A percentile compares a stretch with the other conserved stretches of the same genome.
Evolutionary conservation across 2,888 invertebrate species (phyloP).

Genomic region (Stratiomys singularior): DNA sequence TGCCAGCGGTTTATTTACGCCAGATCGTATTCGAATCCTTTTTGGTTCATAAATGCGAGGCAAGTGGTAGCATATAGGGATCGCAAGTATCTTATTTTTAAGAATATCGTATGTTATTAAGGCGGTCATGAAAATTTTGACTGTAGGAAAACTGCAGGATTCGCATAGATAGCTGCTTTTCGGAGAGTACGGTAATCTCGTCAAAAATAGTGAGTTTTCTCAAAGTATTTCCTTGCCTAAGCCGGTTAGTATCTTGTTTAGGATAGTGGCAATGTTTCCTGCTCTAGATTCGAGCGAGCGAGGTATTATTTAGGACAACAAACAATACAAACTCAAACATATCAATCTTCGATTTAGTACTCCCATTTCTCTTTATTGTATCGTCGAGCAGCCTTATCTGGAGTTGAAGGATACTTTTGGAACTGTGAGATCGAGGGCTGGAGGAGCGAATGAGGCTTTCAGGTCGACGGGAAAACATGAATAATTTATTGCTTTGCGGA

Average conservation of each 20-base stretch:
- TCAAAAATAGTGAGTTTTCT: neutral
- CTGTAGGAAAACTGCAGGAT: neutral
- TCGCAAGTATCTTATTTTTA: slow-evolving; percentile 23
- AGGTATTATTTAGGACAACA: no score
- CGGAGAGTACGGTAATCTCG: neutral
- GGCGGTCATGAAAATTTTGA: slow-evolving; percentile 10
- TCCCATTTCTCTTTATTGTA: neutral
- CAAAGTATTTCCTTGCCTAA: no score
- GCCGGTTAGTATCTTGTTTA: no score
- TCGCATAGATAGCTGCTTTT: neutral
- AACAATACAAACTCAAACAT: no score
- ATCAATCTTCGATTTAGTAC: neutral
- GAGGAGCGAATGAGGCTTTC: neutral
- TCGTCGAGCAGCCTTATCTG: neutral
- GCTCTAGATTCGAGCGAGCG: no score
- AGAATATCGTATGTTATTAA: slow-evolving; percentile 22
- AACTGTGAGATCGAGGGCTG: neutral
- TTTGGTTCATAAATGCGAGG: slow-evolving; percentile 25
- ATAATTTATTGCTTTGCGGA: slow-evolving; percentile 8
- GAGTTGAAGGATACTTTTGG: neutral
- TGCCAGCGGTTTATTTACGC: slow-evolving; percentile 26
- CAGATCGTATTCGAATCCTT: slow-evolving; percentile 26
- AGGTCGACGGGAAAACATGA: neutral
- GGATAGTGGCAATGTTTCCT: no score
- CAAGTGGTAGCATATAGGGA: slow-evolving; percentile 1